Percentiles rank a stretch among this genome's conserved stretches.
These are phyloP conservation scores for Cephalopterus ornatus DNA, from an alignment of 2,113 vertebrate genomes.

Conservation along the genomic window DNA sequence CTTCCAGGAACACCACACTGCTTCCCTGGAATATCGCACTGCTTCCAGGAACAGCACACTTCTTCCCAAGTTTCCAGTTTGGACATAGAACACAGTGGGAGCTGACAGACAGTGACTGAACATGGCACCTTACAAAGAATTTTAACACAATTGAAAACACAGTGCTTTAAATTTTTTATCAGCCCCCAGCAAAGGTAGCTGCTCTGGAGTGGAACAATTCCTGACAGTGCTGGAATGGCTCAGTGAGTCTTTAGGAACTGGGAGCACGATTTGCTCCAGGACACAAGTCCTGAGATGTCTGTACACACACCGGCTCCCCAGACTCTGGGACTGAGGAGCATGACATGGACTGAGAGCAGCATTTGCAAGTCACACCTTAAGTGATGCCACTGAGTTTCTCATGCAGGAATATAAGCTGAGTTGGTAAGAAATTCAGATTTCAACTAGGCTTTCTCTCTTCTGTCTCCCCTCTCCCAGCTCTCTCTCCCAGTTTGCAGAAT, in stretches of 20 bases:
- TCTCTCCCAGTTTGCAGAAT: background rate
- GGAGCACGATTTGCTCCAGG: background rate
- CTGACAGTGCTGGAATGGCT: background rate
- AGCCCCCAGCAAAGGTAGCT: background rate
- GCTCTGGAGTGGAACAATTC: background rate
- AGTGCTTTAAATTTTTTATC: background rate
- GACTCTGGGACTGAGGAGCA: background rate
- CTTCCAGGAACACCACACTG: too few species aligned
- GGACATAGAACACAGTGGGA: accelerated
- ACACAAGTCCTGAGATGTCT: background rate
- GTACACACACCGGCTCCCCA: background rate
- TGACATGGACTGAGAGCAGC: background rate
- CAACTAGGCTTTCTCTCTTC: background rate
- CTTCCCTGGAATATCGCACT: background rate
- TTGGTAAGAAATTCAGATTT: background rate
- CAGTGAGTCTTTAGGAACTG: background rate
- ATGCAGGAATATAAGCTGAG: background rate
- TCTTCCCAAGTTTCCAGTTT: background rate
- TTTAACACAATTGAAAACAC: background rate
- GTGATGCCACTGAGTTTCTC: background rate
- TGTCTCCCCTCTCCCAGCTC: background rate
- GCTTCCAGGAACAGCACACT: background rate
- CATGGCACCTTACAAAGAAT: background rate
- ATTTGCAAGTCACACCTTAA: background rate
- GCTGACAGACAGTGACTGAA: background rate